These are phyloP conservation scores for Hippocampus mohnikei DNA, from an alignment of 2,113 vertebrate genomes.

Conservation along the genomic window DNA sequence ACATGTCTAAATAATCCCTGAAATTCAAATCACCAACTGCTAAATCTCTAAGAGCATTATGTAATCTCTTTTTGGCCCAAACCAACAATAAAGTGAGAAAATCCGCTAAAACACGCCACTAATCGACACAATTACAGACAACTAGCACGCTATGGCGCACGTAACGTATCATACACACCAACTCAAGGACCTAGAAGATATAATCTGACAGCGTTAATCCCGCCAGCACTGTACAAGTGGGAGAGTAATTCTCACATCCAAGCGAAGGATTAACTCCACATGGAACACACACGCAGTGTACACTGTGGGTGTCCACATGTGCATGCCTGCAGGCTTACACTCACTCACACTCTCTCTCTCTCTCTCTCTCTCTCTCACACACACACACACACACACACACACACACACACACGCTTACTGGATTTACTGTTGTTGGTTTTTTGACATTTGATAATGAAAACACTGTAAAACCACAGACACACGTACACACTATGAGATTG, in stretches of 20 bases:
- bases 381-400: slow-evolving; percentile 11
- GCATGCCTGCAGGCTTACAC: slow-evolving; percentile 21
- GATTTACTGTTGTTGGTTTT: slow-evolving; percentile 54
- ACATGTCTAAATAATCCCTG: neutral
- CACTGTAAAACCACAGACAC: slow-evolving; percentile 17
- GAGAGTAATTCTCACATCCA: slow-evolving; percentile 59
- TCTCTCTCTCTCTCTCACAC: no score
- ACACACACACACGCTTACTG: slow-evolving; percentile 21
- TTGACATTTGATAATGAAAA: slow-evolving; percentile 38
- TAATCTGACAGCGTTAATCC: slow-evolving; percentile 59
- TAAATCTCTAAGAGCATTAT: neutral
- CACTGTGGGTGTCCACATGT: slow-evolving; percentile 20
- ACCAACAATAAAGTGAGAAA: slow-evolving; percentile 12
- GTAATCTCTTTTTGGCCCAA: neutral
- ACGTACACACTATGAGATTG: slow-evolving; percentile 3
- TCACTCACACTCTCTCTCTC: slow-evolving; percentile 30
- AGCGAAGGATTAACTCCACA: slow-evolving; percentile 47
- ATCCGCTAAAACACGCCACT: slow-evolving; percentile 15
- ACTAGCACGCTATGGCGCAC: slow-evolving; percentile 6
- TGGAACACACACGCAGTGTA: slow-evolving; percentile 33
- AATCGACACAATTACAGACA: slow-evolving; percentile 16
- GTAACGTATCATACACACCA: slow-evolving; percentile 17
- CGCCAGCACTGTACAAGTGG: slow-evolving; percentile 34
- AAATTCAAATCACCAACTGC: neutral
- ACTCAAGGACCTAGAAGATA: slow-evolving; percentile 34